Percentiles rank a stretch among this genome's conserved stretches.
Evolutionary conservation across 2,113 vertebrate species (phyloP).

Genomic region (Gopherus flavomarginatus): DNA sequence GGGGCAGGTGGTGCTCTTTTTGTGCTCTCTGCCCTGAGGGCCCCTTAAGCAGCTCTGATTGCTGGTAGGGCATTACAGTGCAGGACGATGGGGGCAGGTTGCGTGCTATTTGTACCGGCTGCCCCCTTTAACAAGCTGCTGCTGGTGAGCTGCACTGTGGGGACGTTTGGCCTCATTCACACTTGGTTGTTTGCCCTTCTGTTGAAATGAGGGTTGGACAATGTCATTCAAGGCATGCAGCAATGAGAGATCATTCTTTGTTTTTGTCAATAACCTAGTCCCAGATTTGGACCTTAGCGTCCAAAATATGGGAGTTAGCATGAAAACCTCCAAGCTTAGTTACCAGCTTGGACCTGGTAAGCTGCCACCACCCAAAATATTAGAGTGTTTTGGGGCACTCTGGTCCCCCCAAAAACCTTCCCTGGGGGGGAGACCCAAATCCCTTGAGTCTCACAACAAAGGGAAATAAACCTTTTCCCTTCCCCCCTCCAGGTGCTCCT

Average conservation of each 20-base stretch:
- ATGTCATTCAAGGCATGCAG: not conserved
- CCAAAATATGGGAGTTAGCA: too few species aligned
- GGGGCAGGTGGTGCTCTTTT: accelerated
- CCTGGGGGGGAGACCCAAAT: too few species aligned
- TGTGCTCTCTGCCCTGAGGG: not conserved
- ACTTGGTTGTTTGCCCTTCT: not conserved
- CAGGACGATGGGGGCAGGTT: not conserved
- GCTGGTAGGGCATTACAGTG: not conserved
- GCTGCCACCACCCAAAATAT: too few species aligned
- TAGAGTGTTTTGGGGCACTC: too few species aligned
- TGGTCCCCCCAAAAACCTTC: too few species aligned
- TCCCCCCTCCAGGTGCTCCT: too few species aligned
- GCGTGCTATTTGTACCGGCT: not conserved
- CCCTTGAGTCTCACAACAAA: too few species aligned
- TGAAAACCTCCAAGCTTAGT: too few species aligned
- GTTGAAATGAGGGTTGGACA: not conserved
- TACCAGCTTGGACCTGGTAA: too few species aligned
- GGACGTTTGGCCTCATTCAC: not conserved
- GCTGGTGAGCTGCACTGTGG: not conserved
- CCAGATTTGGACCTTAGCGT: too few species aligned
- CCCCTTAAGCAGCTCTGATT: not conserved
- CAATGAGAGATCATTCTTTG: accelerated
- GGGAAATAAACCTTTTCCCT: too few species aligned
- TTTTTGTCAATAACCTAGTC: too few species aligned
- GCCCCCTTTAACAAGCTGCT: not conserved